Evolutionary conservation across 2,888 invertebrate genomes (phyloP).

Genomic region (Acronicta leporina): DNA sequence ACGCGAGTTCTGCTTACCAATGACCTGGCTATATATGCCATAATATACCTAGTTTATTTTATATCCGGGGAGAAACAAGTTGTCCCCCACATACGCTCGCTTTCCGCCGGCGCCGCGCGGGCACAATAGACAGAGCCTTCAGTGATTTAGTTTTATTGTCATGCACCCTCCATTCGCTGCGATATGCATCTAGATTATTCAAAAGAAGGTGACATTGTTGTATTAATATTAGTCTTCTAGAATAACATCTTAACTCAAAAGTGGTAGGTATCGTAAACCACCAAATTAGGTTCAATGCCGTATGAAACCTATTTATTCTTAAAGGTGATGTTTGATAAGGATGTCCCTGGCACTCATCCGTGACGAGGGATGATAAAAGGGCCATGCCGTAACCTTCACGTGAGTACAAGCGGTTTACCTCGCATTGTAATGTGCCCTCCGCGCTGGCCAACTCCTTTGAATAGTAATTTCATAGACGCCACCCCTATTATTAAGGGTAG

Average conservation of each 20-base stretch:
- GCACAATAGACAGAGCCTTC: conserved; percentile 81
- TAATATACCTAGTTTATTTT: conserved; percentile 76
- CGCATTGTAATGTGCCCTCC: conserved; percentile 73
- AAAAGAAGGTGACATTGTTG: conserved; percentile 66
- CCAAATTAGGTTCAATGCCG: conserved; percentile 53
- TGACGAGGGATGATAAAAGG: conserved; percentile 76
- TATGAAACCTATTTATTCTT: conserved; percentile 60
- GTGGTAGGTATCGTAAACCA: conserved; percentile 9
- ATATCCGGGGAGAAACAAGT: conserved; percentile 80
- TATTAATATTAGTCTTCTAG: conserved; percentile 40
- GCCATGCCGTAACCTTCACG: conserved; percentile 76
- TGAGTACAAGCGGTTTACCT: conserved; percentile 76
- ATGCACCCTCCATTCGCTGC: conserved; percentile 80
- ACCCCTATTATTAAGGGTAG: conserved; percentile 80
- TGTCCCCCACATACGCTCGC: conserved; percentile 84
- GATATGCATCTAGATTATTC: conserved; percentile 74
- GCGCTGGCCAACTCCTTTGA: conserved; percentile 74
- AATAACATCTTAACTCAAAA: background rate
- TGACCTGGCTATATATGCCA: conserved; percentile 58
- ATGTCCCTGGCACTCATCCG: conserved; percentile 67
- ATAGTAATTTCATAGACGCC: conserved; percentile 79
- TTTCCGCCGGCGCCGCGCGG: conserved; percentile 87
- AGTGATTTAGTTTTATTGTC: conserved; percentile 88
- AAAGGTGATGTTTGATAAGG: conserved; percentile 65
- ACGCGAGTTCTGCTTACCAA: conserved; percentile 56